These are phyloP conservation scores for Panopea generosa DNA, from an alignment of 2,888 invertebrate genomes.

Conservation along the genomic window DNA sequence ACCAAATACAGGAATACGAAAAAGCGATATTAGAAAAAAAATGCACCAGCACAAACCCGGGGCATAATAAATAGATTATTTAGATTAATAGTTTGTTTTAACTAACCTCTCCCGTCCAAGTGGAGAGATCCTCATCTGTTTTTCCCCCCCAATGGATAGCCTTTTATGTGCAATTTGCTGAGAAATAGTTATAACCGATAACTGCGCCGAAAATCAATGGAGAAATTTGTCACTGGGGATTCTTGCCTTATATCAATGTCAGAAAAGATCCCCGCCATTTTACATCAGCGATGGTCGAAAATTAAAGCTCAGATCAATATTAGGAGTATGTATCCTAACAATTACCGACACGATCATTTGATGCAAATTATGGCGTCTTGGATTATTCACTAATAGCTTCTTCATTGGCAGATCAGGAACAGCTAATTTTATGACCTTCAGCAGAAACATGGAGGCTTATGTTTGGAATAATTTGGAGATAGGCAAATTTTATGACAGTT, in stretches of 20 bases:
- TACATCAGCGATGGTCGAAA: constrained; percentile 25
- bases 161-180: constrained; percentile 40
- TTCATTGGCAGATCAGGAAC: constrained; percentile 36
- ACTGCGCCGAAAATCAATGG: constrained; percentile 51
- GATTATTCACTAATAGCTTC: constrained; percentile 57
- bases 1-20: no score
- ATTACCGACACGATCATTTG: constrained; percentile 50
- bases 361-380: constrained; percentile 47
- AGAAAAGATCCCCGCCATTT: constrained; percentile 35
- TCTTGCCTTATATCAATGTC: constrained; percentile 53
- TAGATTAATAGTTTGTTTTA: no score
- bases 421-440: constrained; percentile 21
- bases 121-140: no score
- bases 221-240: constrained; percentile 53
- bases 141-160: constrained; percentile 10
- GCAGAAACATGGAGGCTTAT: neutral
- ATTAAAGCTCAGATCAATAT: constrained; percentile 47
- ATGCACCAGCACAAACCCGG: no score
- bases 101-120: no score
- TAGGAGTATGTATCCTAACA: constrained; percentile 53
- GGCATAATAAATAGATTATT: no score
- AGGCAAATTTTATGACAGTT: no score
- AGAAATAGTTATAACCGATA: constrained; percentile 44
- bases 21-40: no score
- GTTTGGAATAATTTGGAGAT: constrained; percentile 1